Percentiles rank a stretch among this genome's conserved stretches.
phyloP scores from a whole-genome alignment of 2,113 vertebrate species.

The Cyanistes caeruleus region DNA sequence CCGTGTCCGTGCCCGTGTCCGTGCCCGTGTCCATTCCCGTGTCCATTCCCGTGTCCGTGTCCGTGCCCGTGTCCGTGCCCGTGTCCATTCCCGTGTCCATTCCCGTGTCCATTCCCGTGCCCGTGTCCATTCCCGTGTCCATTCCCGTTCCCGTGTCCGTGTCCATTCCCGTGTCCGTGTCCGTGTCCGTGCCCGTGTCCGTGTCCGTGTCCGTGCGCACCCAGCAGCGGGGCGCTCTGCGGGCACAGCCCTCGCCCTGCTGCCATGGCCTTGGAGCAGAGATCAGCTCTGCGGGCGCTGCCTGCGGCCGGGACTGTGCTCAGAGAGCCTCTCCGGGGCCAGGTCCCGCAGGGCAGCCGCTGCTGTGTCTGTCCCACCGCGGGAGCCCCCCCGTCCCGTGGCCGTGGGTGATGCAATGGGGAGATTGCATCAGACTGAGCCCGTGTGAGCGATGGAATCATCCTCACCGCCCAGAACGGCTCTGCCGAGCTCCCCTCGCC shows the following conservation, averaged over 20 bases:
- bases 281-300: not conserved
- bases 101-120: no score
- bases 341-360: not conserved
- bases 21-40: no score
- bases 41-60: no score
- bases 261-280: not conserved
- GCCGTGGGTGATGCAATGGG: not conserved
- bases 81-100: no score
- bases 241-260: accelerated
- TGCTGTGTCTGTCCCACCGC: not conserved
- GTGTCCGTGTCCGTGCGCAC: no score
- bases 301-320: not conserved
- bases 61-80: no score
- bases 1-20: no score
- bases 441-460: not conserved
- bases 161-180: no score
- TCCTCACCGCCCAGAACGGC: not conserved
- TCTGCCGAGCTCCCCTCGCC: not conserved
- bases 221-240: not conserved
- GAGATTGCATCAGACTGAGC: not conserved
- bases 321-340: accelerated
- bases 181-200: no score
- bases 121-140: no score
- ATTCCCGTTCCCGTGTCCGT: no score
- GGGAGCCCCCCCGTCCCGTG: not conserved